Base-by-base conservation (phyloP, 2,113 vertebrate species). In the Pluvialis apricaria region DNA sequence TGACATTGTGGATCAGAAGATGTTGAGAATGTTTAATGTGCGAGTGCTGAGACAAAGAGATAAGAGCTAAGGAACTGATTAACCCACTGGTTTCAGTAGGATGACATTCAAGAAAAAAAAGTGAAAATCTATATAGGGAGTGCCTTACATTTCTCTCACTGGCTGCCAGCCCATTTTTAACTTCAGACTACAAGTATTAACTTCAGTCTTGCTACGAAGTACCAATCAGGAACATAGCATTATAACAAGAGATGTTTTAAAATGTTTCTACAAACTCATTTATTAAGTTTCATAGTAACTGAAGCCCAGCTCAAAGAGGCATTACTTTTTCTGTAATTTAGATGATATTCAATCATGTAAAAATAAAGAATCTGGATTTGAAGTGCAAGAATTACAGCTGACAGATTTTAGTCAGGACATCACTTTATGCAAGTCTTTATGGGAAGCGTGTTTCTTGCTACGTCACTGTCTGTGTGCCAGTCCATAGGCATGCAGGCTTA, bases 251-350 rank as follows among this genome's bases (percentile, higher is more conserved):
- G 71, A 88, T 90, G 55, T 36, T 68, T 93, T 90, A 49, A 86
- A 90, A 79, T 62, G 55, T 62, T 96, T 96, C 75, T 82, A 84
- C 65, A 82, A 95, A 95, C 80, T 65, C 71, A 94, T 96, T 95
- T 88, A 88, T 94, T 96, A 95, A 97, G 55, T 75, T 94, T 95
- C 65, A 71, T 60, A 68, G 58, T 91, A 91, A 97, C 24, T 90
- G 72, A 93, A 94, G 49, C 80, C 65, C 92, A 95, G 80, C 94
- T 88, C 84, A 94, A 93, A 91, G 77, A 86, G 79, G 55, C 20
- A 10, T 70, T 78, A 52, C 29, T 60, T 84, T 42, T 73, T 44
- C 45, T 32, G 18, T 44, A 72, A 84, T 69, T 77, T 47, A 81
- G 29, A 19, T 83, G 81, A 76, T 54, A 64, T 42, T 68, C 40